Evolutionary conservation across 2,888 invertebrate species (phyloP).

Genomic region (Criorhina ranunculi): DNA sequence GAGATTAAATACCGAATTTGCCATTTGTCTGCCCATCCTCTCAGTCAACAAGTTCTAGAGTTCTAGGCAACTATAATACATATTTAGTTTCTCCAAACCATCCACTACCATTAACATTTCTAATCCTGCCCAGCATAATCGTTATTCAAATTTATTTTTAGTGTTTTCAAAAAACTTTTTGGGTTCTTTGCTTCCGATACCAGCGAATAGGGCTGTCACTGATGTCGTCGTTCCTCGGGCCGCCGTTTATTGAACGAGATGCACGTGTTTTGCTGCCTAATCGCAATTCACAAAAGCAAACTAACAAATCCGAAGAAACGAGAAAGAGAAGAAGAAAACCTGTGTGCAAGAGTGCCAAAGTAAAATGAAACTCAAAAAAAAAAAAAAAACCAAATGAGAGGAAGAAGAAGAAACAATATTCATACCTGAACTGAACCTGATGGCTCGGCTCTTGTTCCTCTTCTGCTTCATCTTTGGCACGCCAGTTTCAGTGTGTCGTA

Average conservation of each 20-base stretch:
- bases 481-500: slow-evolving; percentile 30
- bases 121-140: slow-evolving; percentile 57
- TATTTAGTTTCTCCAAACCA: slow-evolving; percentile 21
- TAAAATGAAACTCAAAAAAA: slow-evolving; percentile 21
- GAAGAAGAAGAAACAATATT: slow-evolving; percentile 44
- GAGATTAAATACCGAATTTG: slow-evolving; percentile 40
- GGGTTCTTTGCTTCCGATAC: slow-evolving; percentile 42
- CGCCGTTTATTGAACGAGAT: slow-evolving; percentile 28
- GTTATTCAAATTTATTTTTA: slow-evolving; percentile 66
- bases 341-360: slow-evolving; percentile 5
- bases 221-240: not conserved
- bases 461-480: slow-evolving; percentile 53
- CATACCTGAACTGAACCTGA: slow-evolving; percentile 49
- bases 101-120: slow-evolving; percentile 49
- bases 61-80: slow-evolving; percentile 13
- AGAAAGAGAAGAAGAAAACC: slow-evolving; percentile 8
- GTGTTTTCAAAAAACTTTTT: slow-evolving; percentile 37
- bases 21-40: slow-evolving; percentile 20
- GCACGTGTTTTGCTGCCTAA: slow-evolving; percentile 64
- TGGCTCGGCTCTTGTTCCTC: slow-evolving; percentile 27
- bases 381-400: slow-evolving; percentile 24
- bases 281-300: slow-evolving; percentile 36
- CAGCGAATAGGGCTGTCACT: slow-evolving; percentile 29
- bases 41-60: slow-evolving; percentile 28
- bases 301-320: not conserved